Conservation (phyloP, 2,888 invertebrate species). For the Euplexia lucipara region DNA sequence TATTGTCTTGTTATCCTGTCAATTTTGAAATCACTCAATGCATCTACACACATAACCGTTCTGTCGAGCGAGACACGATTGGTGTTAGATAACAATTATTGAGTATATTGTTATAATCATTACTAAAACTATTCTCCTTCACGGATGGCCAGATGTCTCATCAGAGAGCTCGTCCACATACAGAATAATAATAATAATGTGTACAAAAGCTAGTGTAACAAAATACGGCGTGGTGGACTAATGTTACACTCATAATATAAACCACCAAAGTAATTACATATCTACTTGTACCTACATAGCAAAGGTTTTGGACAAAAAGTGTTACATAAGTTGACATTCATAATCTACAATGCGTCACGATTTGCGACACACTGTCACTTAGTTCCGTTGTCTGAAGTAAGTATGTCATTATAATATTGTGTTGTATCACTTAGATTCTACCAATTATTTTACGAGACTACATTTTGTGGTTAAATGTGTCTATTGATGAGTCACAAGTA, state of each 20-base stretch:
- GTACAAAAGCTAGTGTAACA: conserved; percentile 21
- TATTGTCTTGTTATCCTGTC: conserved; percentile 2
- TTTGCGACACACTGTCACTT: conserved; percentile 13
- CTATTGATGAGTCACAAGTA: too few species aligned
- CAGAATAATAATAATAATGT: too few species aligned
- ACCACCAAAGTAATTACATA: not conserved
- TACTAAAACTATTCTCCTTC: not conserved
- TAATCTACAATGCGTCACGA: conserved; percentile 5
- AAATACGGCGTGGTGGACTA: not conserved
- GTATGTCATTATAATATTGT: not conserved
- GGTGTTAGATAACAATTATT: conserved; percentile 6
- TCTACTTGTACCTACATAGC: not conserved
- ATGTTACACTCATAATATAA: conserved; percentile 3
- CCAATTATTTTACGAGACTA: not conserved
- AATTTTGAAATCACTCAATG: conserved; percentile 21
- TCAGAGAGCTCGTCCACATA: not conserved
- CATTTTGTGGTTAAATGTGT: conserved; percentile 2
- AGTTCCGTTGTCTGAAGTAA: not conserved
- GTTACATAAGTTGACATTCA: not conserved
- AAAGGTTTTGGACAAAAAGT: conserved; percentile 1
- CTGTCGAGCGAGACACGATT: not conserved
- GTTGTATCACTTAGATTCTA: conserved; percentile 16
- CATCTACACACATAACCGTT: not conserved
- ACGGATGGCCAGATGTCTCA: not conserved
- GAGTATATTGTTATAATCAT: not conserved